phyloP scores from a whole-genome alignment of 2,888 invertebrate species.

The Zele albiditarsus region DNA sequence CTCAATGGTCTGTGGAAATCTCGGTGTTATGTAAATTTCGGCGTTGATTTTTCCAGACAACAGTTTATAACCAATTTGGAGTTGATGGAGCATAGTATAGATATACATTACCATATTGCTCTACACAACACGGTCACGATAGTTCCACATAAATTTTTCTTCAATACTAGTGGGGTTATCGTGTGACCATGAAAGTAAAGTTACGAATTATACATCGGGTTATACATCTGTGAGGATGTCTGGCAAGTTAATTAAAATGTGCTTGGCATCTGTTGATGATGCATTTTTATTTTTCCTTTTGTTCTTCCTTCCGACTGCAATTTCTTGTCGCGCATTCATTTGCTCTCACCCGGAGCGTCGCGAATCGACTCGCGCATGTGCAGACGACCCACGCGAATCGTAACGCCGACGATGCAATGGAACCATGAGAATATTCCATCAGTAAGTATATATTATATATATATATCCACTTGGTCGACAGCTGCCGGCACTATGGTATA shows the following conservation, averaged over 20 bases:
- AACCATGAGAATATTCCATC: conserved; percentile 37
- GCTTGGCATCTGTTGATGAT: conserved; percentile 66
- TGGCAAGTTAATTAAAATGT: conserved; percentile 70
- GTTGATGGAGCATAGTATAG: not conserved
- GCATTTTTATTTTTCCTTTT: conserved; percentile 30
- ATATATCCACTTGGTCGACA: conserved; percentile 63
- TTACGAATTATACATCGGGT: conserved; percentile 64
- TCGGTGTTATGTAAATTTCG: not conserved
- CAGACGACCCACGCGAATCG: conserved; percentile 53
- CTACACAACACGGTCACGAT: not conserved
- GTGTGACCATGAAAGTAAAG: conserved; percentile 47
- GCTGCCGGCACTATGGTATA: conserved; percentile 57
- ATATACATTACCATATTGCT: not conserved
- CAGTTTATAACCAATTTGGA: not conserved
- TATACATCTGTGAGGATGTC: conserved; percentile 67
- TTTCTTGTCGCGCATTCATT: conserved; percentile 35
- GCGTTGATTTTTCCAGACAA: not conserved
- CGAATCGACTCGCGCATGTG: conserved; percentile 41
- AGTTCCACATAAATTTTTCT: conserved; percentile 1
- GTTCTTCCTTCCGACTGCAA: conserved; percentile 39
- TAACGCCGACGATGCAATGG: conserved; percentile 38
- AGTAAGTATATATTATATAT: conserved; percentile 37
- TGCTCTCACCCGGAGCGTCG: conserved; percentile 19
- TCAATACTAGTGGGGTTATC: conserved; percentile 43
- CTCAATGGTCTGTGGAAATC: conserved; percentile 8